phyloP scores from a whole-genome alignment of 2,113 vertebrate genomes.

The Xenopus tropicalis region DNA sequence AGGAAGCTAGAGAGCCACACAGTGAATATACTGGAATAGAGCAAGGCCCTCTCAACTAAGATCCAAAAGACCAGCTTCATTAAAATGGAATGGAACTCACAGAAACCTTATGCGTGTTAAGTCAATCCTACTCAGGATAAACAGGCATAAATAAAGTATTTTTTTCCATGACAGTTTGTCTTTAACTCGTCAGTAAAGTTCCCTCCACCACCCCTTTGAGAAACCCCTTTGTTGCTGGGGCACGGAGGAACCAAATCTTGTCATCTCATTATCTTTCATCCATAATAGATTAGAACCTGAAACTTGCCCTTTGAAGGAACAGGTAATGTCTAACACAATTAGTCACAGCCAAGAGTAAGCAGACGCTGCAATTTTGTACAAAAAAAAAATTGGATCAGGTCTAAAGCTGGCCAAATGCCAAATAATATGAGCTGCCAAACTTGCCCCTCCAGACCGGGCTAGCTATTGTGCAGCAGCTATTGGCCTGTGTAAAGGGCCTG shows the following conservation, averaged over 20 bases:
- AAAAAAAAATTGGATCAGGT: not conserved
- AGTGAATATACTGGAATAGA: too few relatives aligned
- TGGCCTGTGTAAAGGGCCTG: too few relatives aligned
- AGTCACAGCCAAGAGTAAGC: slow-evolving; percentile 28
- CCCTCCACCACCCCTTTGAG: not conserved
- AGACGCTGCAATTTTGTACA: slow-evolving; percentile 1
- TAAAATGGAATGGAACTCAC: too few relatives aligned
- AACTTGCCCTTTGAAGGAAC: slow-evolving; percentile 14
- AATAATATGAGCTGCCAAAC: too few relatives aligned
- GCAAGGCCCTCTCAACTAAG: too few relatives aligned
- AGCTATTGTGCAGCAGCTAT: too few relatives aligned
- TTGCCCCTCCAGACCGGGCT: too few relatives aligned
- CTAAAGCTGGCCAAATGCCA: too few relatives aligned
- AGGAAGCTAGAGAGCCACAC: too few relatives aligned
- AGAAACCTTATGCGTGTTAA: too few relatives aligned
- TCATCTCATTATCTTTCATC: slow-evolving; percentile 35
- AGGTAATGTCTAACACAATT: slow-evolving; percentile 2
- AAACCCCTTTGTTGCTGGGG: slow-evolving; percentile 27
- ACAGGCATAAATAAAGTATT: not conserved
- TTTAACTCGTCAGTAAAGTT: not conserved
- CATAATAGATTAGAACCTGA: slow-evolving; percentile 37
- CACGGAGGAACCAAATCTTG: slow-evolving; percentile 24
- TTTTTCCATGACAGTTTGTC: not conserved
- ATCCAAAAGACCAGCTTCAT: too few relatives aligned
- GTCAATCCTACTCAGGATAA: not conserved